These are phyloP conservation scores for Heliconius melpomene DNA, from an alignment of 1,140 invertebrate species.

Conservation along the genomic window DNA sequence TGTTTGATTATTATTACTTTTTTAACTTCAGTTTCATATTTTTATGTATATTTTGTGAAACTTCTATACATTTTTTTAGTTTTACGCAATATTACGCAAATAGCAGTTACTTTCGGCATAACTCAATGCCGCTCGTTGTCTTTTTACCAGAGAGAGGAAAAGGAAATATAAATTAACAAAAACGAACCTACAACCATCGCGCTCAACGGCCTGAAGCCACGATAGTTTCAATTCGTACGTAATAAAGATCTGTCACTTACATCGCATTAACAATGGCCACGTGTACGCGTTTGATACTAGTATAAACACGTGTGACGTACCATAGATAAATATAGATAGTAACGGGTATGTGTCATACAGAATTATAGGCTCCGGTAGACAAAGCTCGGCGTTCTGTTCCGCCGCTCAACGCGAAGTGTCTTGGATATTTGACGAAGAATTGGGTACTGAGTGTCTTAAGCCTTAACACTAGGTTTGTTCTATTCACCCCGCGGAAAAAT, in stretches of 20 bases:
- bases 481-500: no score
- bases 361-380: no score
- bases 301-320: not conserved
- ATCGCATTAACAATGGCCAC: slow-evolving; percentile 4
- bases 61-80: not conserved
- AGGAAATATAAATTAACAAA: no score
- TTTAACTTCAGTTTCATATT: not conserved
- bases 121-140: no score
- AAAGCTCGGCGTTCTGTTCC: not conserved
- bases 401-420: not conserved
- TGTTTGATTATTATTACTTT: not conserved
- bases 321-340: slow-evolving; percentile 2
- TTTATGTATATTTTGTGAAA: not conserved
- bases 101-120: not conserved
- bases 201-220: no score
- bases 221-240: no score
- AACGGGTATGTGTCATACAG: not conserved
- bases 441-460: no score
- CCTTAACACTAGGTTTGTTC: not conserved
- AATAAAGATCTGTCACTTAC: not conserved
- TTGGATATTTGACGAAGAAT: not conserved
- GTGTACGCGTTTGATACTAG: not conserved
- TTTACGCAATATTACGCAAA: not conserved
- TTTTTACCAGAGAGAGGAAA: no score
- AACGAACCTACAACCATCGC: no score